Conservation (phyloP, 2,797 vertebrate genomes). For the Falco biarmicus region DNA sequence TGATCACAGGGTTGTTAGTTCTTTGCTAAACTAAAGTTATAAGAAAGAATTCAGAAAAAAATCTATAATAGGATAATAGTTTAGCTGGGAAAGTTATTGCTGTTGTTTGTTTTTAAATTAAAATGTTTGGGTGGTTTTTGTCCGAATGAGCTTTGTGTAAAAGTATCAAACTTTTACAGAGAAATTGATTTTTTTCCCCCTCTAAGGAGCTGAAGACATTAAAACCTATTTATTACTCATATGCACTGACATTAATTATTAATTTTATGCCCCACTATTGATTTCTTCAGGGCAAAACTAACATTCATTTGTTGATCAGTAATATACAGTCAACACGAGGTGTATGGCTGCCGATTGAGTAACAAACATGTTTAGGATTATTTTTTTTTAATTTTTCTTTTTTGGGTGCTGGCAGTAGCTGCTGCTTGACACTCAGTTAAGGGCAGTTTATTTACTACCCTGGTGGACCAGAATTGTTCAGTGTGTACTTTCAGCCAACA, state of each 20-base stretch:
- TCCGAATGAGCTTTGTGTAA: not conserved
- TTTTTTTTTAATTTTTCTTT: not conserved
- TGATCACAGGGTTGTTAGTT: not conserved
- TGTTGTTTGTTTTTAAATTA: not conserved
- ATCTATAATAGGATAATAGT: not conserved
- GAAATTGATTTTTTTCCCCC: not conserved
- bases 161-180: not conserved
- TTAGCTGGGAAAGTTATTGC: not conserved
- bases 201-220: not conserved
- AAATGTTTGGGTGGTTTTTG: not conserved
- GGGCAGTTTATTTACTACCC: not conserved
- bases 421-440: not conserved
- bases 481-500: not conserved
- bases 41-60: not conserved
- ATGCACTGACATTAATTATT: conserved; percentile 15
- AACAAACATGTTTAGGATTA: not conserved
- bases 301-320: conserved; percentile 2
- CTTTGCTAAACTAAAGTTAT: not conserved
- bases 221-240: conserved; percentile 31
- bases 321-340: not conserved
- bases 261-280: conserved; percentile 23
- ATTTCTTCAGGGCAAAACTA: conserved; percentile 33
- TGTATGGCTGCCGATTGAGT: conserved; percentile 8
- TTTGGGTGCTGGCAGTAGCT: not conserved
- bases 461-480: not conserved